Conservation (phyloP, 2,888 invertebrate species). For the Tenthredo livida region DNA sequence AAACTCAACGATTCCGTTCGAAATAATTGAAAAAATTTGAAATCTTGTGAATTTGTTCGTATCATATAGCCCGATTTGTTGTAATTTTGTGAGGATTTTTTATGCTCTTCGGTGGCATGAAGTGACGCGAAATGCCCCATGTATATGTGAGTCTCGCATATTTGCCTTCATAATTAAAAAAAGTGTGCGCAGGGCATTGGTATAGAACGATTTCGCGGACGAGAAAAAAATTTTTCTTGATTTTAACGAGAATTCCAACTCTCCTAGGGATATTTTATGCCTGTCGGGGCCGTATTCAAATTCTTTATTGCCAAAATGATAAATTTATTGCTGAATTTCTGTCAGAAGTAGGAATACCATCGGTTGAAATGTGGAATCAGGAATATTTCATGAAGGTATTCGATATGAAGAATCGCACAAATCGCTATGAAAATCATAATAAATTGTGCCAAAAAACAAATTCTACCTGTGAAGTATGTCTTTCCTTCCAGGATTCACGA, state of each 20-base stretch:
- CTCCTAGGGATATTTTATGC: slow-evolving; percentile 6
- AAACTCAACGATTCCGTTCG: too few species aligned
- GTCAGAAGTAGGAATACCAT: neutral
- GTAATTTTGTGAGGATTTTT: too few species aligned
- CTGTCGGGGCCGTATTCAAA: neutral
- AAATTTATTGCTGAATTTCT: slow-evolving; percentile 9
- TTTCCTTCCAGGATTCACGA: neutral
- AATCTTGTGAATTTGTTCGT: too few species aligned
- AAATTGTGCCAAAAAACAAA: too few species aligned
- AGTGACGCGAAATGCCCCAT: too few species aligned
- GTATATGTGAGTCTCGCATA: neutral
- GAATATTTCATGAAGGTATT: neutral
- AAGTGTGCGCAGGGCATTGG: neutral
- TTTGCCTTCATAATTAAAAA: slow-evolving; percentile 2
- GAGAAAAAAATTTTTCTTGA: neutral
- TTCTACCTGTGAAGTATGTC: neutral
- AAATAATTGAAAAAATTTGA: too few species aligned
- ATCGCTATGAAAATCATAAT: too few species aligned
- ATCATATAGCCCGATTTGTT: too few species aligned
- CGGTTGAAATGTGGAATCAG: neutral
- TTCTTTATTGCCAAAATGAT: neutral
- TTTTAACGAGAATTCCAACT: slow-evolving; percentile 13
- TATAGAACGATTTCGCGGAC: neutral
- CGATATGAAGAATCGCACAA: neutral
- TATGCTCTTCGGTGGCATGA: too few species aligned